A percentile compares a stretch with the other conserved stretches of the same genome.
Conservation (phyloP, 2,797 vertebrate genomes). For the Phoebastria nigripes region DNA sequence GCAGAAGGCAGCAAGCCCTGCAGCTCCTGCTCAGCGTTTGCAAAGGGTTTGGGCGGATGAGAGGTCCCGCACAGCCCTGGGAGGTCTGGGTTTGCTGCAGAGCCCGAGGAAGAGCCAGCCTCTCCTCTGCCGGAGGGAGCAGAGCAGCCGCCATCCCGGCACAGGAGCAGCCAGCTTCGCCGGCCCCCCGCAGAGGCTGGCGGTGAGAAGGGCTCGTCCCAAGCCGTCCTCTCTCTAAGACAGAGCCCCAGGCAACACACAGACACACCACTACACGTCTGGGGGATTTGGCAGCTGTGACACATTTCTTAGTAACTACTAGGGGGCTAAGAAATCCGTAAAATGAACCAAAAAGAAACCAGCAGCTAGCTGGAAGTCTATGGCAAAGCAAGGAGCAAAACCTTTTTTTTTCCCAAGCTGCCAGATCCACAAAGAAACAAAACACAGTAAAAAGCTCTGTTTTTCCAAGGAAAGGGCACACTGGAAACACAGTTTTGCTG, state of each 20-base stretch:
- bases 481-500: not conserved
- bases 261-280: not conserved
- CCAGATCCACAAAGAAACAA: not conserved
- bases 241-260: not conserved
- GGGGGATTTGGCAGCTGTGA: not conserved
- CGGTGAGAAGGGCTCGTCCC: not conserved
- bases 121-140: not conserved
- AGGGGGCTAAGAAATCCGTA: not conserved
- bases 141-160: not conserved
- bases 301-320: not conserved
- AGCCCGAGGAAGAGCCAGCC: not conserved
- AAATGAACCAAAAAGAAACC: not conserved
- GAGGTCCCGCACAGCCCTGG: accelerated
- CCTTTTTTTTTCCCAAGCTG: not conserved
- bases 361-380: not conserved
- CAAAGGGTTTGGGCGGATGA: not conserved
- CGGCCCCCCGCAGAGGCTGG: not conserved
- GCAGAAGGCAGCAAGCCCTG: not conserved
- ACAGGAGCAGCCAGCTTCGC: not conserved
- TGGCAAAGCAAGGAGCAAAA: not conserved
- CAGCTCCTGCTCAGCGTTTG: not conserved
- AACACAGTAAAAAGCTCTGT: not conserved
- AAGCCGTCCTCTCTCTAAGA: not conserved
- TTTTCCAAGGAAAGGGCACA: not conserved
- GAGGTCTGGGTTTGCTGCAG: not conserved